Evolutionary conservation across 2,797 vertebrate genomes (phyloP).

Genomic region (Poeciliopsis infans): DNA sequence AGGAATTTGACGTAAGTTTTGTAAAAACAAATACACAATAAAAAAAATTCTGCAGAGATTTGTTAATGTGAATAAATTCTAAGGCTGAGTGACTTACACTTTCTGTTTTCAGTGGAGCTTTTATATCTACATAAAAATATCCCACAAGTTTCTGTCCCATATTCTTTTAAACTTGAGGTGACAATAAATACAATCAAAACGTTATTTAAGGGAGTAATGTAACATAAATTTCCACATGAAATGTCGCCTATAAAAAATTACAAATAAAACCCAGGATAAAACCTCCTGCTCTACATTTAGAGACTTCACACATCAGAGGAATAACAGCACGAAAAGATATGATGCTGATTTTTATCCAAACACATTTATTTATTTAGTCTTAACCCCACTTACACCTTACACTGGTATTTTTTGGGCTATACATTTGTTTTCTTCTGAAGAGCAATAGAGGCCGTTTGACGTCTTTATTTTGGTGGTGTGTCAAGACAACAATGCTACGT

Average conservation of each 20-base stretch:
- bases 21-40: background rate
- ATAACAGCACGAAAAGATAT: background rate
- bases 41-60: background rate
- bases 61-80: background rate
- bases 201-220: background rate
- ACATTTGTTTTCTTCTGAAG: constrained; percentile 15
- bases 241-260: background rate
- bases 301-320: constrained; percentile 14
- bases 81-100: too few relatives aligned
- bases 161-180: background rate
- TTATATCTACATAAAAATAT: too few relatives aligned
- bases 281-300: constrained; percentile 14
- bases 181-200: background rate
- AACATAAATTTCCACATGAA: background rate
- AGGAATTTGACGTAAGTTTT: background rate
- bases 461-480: constrained; percentile 65
- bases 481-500: constrained; percentile 72
- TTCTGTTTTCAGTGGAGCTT: too few relatives aligned
- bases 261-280: constrained; percentile 14
- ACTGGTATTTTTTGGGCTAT: constrained; percentile 40
- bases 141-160: too few relatives aligned
- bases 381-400: constrained; percentile 16
- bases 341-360: constrained; percentile 49
- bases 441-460: constrained; percentile 58
- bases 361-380: constrained; percentile 44